Percentiles rank a stretch among this genome's conserved stretches.
Evolutionary conservation across 2,888 invertebrate species (phyloP).

Genomic region (Idaea dimidiata): DNA sequence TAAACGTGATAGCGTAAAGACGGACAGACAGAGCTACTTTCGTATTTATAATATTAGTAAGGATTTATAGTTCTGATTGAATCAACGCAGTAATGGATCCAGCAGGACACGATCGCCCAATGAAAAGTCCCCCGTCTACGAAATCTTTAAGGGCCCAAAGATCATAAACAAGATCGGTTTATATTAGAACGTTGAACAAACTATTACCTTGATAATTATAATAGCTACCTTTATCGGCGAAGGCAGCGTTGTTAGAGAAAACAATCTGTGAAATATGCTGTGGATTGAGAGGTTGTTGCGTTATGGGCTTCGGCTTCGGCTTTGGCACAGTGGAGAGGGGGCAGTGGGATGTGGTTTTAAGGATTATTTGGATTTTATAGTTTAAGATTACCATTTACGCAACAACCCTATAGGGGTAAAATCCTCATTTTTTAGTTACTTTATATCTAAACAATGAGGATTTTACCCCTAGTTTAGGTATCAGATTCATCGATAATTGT

Average conservation of each 20-base stretch:
- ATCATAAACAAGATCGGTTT: constrained; percentile 6
- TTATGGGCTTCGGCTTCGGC: background rate
- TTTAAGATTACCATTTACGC: too few species aligned
- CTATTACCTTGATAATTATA: constrained; percentile 24
- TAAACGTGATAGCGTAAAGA: too few species aligned
- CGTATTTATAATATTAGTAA: too few species aligned
- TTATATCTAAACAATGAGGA: too few species aligned
- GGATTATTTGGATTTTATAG: too few species aligned
- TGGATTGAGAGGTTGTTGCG: constrained; percentile 5
- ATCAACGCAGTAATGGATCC: background rate
- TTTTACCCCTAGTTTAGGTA: too few species aligned
- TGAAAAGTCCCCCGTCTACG: background rate
- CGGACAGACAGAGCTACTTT: too few species aligned
- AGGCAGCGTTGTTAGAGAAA: constrained; percentile 4
- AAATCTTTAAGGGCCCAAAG: background rate
- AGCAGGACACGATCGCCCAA: background rate
- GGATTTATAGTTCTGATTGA: too few species aligned
- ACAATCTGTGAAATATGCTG: constrained; percentile 7
- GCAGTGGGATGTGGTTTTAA: background rate
- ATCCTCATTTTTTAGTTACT: too few species aligned
- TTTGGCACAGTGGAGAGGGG: background rate
- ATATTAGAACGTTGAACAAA: constrained; percentile 13
- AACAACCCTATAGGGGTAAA: too few species aligned
- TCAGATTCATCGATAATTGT: too few species aligned
- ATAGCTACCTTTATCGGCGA: constrained; percentile 17